These are phyloP conservation scores for Poeciliopsis infans DNA, from an alignment of 2,797 vertebrate genomes.

Conservation along the genomic window DNA sequence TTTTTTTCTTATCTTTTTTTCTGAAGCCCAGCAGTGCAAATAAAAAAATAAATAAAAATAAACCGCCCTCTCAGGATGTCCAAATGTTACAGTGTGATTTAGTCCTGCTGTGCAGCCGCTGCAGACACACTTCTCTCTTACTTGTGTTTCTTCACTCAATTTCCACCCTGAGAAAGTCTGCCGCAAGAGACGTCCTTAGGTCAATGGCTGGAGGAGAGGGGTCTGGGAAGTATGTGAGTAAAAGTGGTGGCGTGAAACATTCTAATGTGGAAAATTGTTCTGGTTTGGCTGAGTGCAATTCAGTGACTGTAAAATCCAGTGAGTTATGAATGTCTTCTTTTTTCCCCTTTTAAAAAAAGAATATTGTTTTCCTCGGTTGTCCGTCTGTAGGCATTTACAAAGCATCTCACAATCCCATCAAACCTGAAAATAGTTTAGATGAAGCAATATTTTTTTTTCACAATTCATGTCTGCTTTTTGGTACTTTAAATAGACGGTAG, in stretches of 20 bases:
- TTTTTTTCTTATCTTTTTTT: background rate
- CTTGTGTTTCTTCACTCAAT: conserved; percentile 52
- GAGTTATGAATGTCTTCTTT: background rate
- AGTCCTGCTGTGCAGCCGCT: conserved; percentile 39
- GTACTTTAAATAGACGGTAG: no score
- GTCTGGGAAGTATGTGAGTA: conserved; percentile 21
- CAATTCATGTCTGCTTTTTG: background rate
- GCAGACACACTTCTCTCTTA: conserved; percentile 36
- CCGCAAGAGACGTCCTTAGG: conserved; percentile 29
- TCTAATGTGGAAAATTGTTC: background rate
- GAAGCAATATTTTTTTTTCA: background rate
- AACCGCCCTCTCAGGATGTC: conserved; percentile 29
- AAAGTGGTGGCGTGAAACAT: conserved; percentile 12
- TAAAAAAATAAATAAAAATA: conserved; percentile 33
- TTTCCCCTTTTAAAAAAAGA: background rate
- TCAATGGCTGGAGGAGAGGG: conserved; percentile 7
- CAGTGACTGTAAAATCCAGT: background rate
- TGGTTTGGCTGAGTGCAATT: background rate
- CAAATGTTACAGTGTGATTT: conserved; percentile 24
- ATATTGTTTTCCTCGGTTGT: background rate
- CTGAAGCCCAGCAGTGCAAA: conserved; percentile 48
- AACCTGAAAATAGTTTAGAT: background rate
- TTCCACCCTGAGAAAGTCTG: conserved; percentile 26
- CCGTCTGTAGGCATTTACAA: background rate
- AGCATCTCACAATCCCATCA: background rate